Evolutionary conservation across 2,888 invertebrate genomes (phyloP).

Genomic region (Carabus problematicus): DNA sequence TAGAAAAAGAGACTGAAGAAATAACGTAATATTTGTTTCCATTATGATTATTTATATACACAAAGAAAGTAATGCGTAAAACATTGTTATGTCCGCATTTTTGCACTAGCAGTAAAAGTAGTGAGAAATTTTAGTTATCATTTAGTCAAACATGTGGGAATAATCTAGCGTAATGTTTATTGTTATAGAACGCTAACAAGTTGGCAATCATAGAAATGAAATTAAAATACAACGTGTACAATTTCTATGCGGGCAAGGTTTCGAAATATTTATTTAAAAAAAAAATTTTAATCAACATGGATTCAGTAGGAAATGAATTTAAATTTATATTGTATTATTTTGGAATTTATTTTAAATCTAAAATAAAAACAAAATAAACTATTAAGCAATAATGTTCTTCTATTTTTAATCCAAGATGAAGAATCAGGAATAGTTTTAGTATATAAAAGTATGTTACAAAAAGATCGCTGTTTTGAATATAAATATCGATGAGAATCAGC

Average conservation of each 20-base stretch:
- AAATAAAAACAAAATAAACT: too few relatives aligned
- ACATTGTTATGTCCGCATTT: conserved; percentile 3
- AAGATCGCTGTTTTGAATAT: too few relatives aligned
- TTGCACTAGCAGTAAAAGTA: conserved; percentile 1
- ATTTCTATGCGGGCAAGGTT: too few relatives aligned
- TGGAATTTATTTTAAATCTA: not conserved
- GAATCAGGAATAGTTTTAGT: too few relatives aligned
- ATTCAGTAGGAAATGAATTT: not conserved
- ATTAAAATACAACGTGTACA: too few relatives aligned
- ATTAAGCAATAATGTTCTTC: too few relatives aligned
- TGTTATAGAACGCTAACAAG: not conserved
- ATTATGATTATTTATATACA: conserved; percentile 1
- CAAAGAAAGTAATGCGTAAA: conserved; percentile 3
- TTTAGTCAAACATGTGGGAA: conserved; percentile 1
- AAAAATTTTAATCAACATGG: not conserved
- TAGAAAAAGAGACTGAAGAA: too few relatives aligned
- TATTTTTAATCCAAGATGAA: too few relatives aligned
- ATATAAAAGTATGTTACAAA: too few relatives aligned
- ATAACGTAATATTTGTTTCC: not conserved
- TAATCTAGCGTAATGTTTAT: not conserved
- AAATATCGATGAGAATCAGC: too few relatives aligned
- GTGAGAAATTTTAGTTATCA: not conserved
- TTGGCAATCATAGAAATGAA: too few relatives aligned
- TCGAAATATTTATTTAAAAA: not conserved
- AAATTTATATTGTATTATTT: not conserved